Evolutionary conservation across 2,888 invertebrate species (phyloP), one percentile per base, ranked within the genome.

Genomic region (Spisula solida): DNA sequence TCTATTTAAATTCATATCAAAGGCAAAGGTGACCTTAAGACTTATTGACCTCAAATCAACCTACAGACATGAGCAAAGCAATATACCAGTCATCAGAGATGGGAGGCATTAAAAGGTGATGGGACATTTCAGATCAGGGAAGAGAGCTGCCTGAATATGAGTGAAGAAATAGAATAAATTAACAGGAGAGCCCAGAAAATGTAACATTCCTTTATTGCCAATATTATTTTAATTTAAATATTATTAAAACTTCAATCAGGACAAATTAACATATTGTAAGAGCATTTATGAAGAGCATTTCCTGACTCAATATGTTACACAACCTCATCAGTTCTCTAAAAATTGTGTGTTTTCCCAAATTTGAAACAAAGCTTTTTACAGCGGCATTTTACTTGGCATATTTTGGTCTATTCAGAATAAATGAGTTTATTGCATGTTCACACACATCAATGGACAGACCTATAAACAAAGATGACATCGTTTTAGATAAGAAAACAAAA

Each of bases 381-480:
- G 83, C 87, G 25, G 82, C 41, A 5, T 90, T 85, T 86, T 80
- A 18, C 20, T 20, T 86, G 31, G 88, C 88, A n/a, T 90, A 90
- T 81, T 88, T 88, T 83, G 86, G 90, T 29, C 66, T 90, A 16
- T 85, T 90, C 48, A 75, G 88, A 47, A 60, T 90, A 8, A 90
- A 88, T 81, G 90, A 90, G 47, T 20, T 90, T 0, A 82, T 87
- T 20, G 60, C 85, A 31, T 66, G 48, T 31, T 56, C 81, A 10
- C 29, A 51, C 8, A 12, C 18, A 5, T n/a, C 16, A 2, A 6
- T 4, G 0, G 5, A 82, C 8, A 85, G 82, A 78, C 82, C 81
- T 20, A 48, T 87, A 14, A 31, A 6, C 0, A 82, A 34, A 47
- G 4, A 51, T 18, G 81, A 88, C 82, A 31, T 90, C 0, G 20